Base-by-base conservation (phyloP, 2,797 vertebrate species). In the Heterohyrax brucei region DNA sequence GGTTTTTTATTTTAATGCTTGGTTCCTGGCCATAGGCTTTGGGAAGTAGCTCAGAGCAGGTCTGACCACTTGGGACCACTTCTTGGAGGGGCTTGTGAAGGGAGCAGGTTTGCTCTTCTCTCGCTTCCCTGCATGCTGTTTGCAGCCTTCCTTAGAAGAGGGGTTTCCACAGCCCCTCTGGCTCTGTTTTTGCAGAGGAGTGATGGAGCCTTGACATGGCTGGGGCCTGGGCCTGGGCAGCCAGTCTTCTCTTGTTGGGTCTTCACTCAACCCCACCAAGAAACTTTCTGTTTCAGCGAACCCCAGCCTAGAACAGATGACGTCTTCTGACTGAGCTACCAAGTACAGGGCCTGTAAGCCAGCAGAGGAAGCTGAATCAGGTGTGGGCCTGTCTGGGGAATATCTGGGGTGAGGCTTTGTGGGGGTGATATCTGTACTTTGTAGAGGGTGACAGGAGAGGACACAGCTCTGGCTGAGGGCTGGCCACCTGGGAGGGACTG, bases 1-100 rank as follows among this genome's bases (percentile, higher is more conserved):
- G 53, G 53, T 56, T 56, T 56, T 56, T 56, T 44, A 2, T 24
- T 0, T 13, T 7, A 7, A 0, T 0, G 16, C 59, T 72, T 22
- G 0, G n/a, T 72, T 89, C 85, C 61, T 8, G 1, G 9, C 28
- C 0, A 13, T 6, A 5, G 92, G n/a, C 30, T 77, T 81, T 73
- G 53, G 59, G 12, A 46, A 66, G 3, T 33, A 79, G 80, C 13
- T 53, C 53, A 22, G 53, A 68, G 28, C 28, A 76, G 46, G 16
- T 18, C 81, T 50, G 10, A n/a, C 0, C 4, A 0, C 30, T 26
- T 24, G 18, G 80, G 39, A 61, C 12, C 24, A 7, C 24, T 7
- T 78, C 79, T 80, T 56, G 78, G 24, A 72, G 59, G 21, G 7
- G 48, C 82, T 83, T 13, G 13, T 22, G 72, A 64, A 84, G 70